Evolutionary conservation across 1,140 invertebrate species (phyloP).

Genomic region (Homalodisca vitripennis): DNA sequence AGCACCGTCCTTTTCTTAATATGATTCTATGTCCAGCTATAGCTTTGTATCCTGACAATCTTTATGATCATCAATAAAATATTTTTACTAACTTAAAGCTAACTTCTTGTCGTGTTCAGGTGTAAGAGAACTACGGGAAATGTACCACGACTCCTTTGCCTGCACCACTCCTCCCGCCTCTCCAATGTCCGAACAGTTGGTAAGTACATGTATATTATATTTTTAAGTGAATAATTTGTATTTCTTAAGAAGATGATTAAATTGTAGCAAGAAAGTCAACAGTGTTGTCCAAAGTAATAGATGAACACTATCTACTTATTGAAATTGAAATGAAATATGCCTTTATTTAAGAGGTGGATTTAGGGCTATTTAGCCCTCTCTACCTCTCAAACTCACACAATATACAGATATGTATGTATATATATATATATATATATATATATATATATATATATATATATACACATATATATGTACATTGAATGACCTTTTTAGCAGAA

Average conservation of each 20-base stretch:
- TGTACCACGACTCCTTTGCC: background rate
- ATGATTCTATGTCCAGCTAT: too few relatives aligned
- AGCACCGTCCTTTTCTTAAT: too few relatives aligned
- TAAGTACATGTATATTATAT: background rate
- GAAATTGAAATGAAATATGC: too few relatives aligned
- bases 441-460: background rate
- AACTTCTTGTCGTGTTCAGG: background rate
- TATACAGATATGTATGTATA: background rate
- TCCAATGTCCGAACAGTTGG: constrained; percentile 17
- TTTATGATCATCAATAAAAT: too few relatives aligned
- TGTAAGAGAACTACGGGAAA: background rate
- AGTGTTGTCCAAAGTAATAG: background rate
- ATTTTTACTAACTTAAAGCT: too few relatives aligned
- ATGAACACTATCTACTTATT: background rate
- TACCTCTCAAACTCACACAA: background rate
- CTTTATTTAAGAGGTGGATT: too few relatives aligned
- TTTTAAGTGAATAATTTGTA: background rate
- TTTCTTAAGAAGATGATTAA: background rate
- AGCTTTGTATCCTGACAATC: too few relatives aligned
- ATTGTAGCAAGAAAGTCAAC: background rate
- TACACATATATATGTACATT: too few relatives aligned
- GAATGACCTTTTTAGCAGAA: too few relatives aligned
- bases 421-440: background rate
- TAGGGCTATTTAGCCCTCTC: too few relatives aligned
- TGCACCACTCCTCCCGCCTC: constrained; percentile 18